phyloP scores from a whole-genome alignment of 2,113 vertebrate species.

The Caranx melampygus region DNA sequence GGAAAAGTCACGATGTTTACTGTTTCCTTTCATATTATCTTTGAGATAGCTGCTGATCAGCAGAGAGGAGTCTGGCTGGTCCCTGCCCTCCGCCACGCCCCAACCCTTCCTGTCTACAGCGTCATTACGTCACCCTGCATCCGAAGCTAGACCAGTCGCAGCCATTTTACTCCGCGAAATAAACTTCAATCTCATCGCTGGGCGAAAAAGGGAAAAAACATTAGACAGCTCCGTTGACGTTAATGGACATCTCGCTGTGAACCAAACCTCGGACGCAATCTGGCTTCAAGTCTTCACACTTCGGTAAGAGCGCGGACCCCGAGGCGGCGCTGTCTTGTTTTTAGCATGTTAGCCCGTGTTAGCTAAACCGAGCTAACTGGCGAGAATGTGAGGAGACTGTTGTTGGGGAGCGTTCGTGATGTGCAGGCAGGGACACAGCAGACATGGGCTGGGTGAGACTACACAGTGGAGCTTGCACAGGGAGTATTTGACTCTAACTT shows the following conservation, averaged over 20 bases:
- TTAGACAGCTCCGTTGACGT: background rate
- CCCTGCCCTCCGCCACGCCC: conserved; percentile 17
- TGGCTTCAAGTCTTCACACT: background rate
- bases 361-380: conserved; percentile 53
- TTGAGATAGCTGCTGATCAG: background rate
- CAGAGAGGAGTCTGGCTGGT: background rate
- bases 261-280: conserved; percentile 4
- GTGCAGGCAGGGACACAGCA: conserved; percentile 24
- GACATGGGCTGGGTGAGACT: background rate
- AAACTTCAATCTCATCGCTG: conserved; percentile 79
- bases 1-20: too few species aligned
- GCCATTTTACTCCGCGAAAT: conserved; percentile 86
- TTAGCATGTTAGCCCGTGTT: conserved; percentile 73
- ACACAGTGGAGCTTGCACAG: background rate
- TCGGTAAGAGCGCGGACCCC: conserved; percentile 62
- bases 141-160: conserved; percentile 75
- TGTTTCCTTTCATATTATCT: too few species aligned
- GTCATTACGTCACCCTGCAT: conserved; percentile 82
- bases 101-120: conserved; percentile 22
- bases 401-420: conserved; percentile 46
- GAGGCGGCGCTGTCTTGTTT: conserved; percentile 71
- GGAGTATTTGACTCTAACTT: too few species aligned
- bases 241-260: conserved; percentile 32
- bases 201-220: conserved; percentile 34
- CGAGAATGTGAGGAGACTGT: conserved; percentile 62